Conservation (phyloP, 2,888 invertebrate species). For the Callyntrura sp. region DNA sequence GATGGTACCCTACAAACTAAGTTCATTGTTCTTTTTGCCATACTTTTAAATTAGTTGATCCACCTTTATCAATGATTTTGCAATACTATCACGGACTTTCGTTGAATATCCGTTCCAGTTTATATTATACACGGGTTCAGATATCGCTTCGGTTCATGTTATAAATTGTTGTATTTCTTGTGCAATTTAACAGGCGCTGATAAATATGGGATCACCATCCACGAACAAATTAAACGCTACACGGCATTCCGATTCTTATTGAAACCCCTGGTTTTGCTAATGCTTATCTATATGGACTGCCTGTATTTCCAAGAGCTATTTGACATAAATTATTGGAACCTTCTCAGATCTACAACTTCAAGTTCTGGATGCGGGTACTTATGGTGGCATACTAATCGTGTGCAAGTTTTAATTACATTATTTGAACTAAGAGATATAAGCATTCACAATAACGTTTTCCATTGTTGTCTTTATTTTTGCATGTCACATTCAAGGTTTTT, state of each 20-base stretch:
- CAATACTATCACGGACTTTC: too few species aligned
- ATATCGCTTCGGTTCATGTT: too few species aligned
- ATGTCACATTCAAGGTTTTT: neutral
- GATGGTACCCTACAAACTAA: too few species aligned
- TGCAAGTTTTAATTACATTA: neutral
- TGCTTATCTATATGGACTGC: neutral
- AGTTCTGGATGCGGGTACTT: neutral
- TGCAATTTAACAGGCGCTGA: neutral
- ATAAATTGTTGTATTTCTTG: neutral
- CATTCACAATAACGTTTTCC: too few species aligned
- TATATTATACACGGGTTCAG: too few species aligned
- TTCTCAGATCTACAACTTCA: neutral
- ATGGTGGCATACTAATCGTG: neutral
- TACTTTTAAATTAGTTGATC: too few species aligned
- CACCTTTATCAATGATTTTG: too few species aligned
- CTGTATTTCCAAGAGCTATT: conserved; percentile 20
- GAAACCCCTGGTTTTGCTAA: neutral
- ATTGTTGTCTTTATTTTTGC: neutral
- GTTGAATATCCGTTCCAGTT: too few species aligned
- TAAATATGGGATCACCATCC: neutral
- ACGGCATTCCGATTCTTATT: neutral
- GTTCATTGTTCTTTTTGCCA: too few species aligned
- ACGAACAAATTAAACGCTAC: conserved; percentile 17
- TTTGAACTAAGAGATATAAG: too few species aligned
- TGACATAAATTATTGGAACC: neutral